phyloP scores from a whole-genome alignment of 2,888 invertebrate species.

The Plemyria rubiginata region DNA sequence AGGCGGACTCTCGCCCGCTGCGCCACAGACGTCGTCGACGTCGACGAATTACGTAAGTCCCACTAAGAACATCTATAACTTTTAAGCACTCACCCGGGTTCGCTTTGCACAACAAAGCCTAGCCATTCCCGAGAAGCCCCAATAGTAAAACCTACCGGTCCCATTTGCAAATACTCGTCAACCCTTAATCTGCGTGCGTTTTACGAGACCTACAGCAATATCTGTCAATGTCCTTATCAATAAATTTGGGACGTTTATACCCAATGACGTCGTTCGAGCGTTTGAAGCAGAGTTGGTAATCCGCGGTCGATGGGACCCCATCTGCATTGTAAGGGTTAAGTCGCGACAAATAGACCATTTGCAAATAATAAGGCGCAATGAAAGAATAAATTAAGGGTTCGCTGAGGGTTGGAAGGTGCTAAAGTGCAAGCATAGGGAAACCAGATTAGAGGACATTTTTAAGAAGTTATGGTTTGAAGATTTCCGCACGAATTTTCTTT shows the following conservation, averaged over 20 bases:
- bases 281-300: constrained; percentile 76
- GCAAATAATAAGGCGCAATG: constrained; percentile 85
- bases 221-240: constrained; percentile 84
- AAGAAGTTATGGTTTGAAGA: constrained; percentile 38
- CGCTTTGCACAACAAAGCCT: constrained; percentile 60
- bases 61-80: constrained; percentile 37
- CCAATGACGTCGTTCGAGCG: constrained; percentile 82
- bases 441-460: constrained; percentile 34
- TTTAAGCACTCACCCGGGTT: constrained; percentile 47
- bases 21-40: too few relatives aligned
- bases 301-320: constrained; percentile 78
- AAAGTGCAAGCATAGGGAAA: constrained; percentile 36
- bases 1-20: too few relatives aligned
- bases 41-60: constrained; percentile 32
- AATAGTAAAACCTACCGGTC: constrained; percentile 69
- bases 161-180: constrained; percentile 78
- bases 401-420: constrained; percentile 40
- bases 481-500: not conserved
- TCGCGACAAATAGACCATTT: constrained; percentile 84
- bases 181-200: constrained; percentile 82
- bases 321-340: constrained; percentile 83
- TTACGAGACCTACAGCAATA: constrained; percentile 80
- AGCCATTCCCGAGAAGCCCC: constrained; percentile 61
- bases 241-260: constrained; percentile 80
- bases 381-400: constrained; percentile 82